A percentile compares a stretch with the other conserved stretches of the same genome.
These are phyloP conservation scores for Aphidius ervi DNA, from an alignment of 1,140 invertebrate genomes.

Conservation along the genomic window DNA sequence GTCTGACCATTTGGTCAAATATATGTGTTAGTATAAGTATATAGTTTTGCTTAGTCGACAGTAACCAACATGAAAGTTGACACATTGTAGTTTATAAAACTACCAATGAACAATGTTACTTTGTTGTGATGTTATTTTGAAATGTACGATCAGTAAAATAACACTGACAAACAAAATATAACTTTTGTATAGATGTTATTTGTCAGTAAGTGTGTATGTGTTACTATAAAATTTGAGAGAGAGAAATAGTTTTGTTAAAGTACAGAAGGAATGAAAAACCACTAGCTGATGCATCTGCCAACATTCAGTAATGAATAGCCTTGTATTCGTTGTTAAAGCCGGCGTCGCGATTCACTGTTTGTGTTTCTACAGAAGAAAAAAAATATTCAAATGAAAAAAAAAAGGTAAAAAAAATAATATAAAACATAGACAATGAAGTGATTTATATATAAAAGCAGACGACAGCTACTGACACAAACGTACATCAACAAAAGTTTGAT, in stretches of 20 bases:
- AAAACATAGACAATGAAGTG: background rate
- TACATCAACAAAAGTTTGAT: background rate
- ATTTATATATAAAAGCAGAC: slow-evolving; percentile 4
- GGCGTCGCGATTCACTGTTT: slow-evolving; percentile 5
- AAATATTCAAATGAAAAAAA: background rate
- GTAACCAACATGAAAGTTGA: too few species aligned
- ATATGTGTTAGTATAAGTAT: too few species aligned
- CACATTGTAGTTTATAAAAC: too few species aligned
- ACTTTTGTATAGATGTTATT: background rate
- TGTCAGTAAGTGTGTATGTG: background rate
- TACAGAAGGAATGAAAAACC: slow-evolving; percentile 1
- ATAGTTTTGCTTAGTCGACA: too few species aligned
- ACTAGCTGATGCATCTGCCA: background rate
- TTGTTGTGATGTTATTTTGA: too few species aligned
- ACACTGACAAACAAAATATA: background rate
- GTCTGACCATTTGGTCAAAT: too few species aligned
- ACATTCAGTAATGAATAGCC: background rate
- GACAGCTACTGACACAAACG: slow-evolving; percentile 5
- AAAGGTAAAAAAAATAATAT: background rate
- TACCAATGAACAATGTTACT: background rate
- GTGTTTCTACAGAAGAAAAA: background rate
- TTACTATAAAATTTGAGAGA: background rate
- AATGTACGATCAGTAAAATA: too few species aligned
- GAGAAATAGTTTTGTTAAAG: slow-evolving; percentile 1
- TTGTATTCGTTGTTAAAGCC: background rate